phyloP scores from a whole-genome alignment of 2,888 invertebrate genomes.

The Lycaena phlaeas region DNA sequence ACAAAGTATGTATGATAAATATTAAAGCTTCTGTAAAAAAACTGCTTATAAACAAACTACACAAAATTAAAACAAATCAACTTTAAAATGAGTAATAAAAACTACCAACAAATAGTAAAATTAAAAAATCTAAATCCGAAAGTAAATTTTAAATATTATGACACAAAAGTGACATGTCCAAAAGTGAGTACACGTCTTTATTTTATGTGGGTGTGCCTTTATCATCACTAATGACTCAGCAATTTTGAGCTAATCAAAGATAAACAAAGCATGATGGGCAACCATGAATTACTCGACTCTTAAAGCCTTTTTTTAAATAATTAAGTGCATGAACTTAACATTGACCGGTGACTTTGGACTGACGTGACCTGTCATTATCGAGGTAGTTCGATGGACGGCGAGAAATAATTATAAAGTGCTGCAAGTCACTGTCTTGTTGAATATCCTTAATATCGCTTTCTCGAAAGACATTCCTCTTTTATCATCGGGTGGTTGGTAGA shows the following conservation, averaged over 20 bases:
- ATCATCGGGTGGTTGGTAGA: too few relatives aligned
- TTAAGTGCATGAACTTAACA: conserved; percentile 1
- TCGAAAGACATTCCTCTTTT: background rate
- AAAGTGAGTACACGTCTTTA: background rate
- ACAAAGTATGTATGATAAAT: too few relatives aligned
- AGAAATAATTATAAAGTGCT: conserved; percentile 3
- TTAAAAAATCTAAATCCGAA: too few relatives aligned
- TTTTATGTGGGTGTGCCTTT: conserved; percentile 20
- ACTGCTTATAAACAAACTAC: too few relatives aligned
- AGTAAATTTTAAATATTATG: background rate
- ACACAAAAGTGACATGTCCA: background rate
- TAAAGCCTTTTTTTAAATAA: conserved; percentile 1
- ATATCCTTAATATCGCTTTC: background rate
- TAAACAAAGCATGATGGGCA: conserved; percentile 49
- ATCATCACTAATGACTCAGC: conserved; percentile 49
- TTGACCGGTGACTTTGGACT: conserved; percentile 36
- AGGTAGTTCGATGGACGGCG: conserved; percentile 30
- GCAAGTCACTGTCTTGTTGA: conserved; percentile 5
- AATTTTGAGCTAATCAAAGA: conserved; percentile 52
- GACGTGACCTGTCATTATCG: conserved; percentile 53
- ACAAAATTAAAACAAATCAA: too few relatives aligned
- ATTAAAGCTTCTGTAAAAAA: too few relatives aligned
- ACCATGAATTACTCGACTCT: conserved; percentile 13
- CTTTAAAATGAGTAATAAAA: too few relatives aligned
- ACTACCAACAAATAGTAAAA: too few relatives aligned